Percentiles rank a stretch among this genome's conserved stretches.
Conservation (phyloP, 2,888 invertebrate genomes). For the Melolontha melolontha region DNA sequence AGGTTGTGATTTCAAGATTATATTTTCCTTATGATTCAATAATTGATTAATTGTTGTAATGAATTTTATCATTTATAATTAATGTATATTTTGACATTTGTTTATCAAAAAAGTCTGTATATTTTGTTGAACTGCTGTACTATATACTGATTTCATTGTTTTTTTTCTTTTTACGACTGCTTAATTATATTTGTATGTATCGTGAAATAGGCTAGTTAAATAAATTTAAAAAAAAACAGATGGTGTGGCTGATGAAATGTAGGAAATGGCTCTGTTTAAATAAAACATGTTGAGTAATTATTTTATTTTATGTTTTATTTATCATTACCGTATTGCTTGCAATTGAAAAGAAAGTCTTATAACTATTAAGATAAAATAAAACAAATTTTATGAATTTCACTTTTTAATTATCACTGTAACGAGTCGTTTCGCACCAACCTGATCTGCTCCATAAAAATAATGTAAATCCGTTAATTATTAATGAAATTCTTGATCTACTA, state of each 20-base stretch:
- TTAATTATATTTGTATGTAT: conserved; percentile 40
- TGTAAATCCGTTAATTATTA: no score
- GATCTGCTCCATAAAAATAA: no score
- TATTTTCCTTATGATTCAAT: conserved; percentile 10
- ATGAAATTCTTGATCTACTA: no score
- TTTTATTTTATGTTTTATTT: conserved; percentile 29
- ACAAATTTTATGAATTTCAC: no score
- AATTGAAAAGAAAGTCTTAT: no score
- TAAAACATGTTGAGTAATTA: conserved; percentile 46
- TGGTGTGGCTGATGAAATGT: conserved; percentile 59
- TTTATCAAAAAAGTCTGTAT: conserved; percentile 38
- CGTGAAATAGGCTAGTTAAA: conserved; percentile 18
- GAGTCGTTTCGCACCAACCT: no score
- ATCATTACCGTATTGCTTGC: no score
- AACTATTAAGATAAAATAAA: no score
- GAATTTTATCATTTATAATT: conserved; percentile 16
- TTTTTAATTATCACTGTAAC: no score
- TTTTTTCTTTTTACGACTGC: conserved; percentile 31
- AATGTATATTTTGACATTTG: conserved; percentile 44
- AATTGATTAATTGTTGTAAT: conserved; percentile 15
- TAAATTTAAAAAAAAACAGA: conserved; percentile 43
- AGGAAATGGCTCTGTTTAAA: conserved; percentile 63
- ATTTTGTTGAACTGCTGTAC: conserved; percentile 35
- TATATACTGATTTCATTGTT: conserved; percentile 31
- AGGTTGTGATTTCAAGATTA: conserved; percentile 39